Conservation (phyloP, 1,140 invertebrate species). For the Carposina sasakii region DNA sequence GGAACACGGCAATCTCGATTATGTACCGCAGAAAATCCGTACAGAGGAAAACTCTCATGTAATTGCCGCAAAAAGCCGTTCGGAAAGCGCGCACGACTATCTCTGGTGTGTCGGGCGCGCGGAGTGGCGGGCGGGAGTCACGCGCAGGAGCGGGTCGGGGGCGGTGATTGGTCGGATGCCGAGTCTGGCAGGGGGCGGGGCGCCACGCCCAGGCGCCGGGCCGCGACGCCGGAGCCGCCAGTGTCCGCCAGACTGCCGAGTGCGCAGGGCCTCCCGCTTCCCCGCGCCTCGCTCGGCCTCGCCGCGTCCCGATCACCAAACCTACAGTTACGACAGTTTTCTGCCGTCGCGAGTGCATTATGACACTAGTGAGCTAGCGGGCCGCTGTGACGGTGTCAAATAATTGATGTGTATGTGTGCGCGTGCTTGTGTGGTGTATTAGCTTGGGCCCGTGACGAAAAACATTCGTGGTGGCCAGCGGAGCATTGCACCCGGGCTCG, state of each 20-base stretch:
- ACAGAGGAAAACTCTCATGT: constrained; percentile 33
- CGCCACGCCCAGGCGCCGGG: constrained; percentile 46
- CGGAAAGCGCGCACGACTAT: constrained; percentile 32
- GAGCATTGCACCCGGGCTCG: constrained; percentile 70
- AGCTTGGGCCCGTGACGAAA: constrained; percentile 58
- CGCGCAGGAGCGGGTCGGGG: constrained; percentile 14
- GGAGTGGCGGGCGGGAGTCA: constrained; percentile 21
- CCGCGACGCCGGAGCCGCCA: constrained; percentile 53
- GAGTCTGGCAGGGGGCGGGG: constrained; percentile 27
- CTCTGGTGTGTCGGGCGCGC: constrained; percentile 19
- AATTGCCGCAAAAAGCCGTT: constrained; percentile 29
- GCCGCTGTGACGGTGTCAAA: constrained; percentile 64
- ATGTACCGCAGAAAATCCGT: constrained; percentile 31
- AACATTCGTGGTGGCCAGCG: constrained; percentile 71
- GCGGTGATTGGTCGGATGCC: constrained; percentile 30
- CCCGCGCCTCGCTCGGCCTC: constrained; percentile 59
- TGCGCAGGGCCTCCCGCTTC: constrained; percentile 66
- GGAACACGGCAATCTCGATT: constrained; percentile 35
- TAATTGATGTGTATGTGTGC: constrained; percentile 63
- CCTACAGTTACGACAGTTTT: constrained; percentile 26
- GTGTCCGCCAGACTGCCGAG: constrained; percentile 71
- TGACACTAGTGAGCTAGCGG: constrained; percentile 71
- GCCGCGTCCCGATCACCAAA: constrained; percentile 31
- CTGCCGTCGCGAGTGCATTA: constrained; percentile 67
- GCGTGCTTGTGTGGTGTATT: constrained; percentile 66